These are phyloP conservation scores for Aplysina aerophoba DNA, from an alignment of 37 sponge, comb jelly and placozoan species.

Conservation along the genomic window DNA sequence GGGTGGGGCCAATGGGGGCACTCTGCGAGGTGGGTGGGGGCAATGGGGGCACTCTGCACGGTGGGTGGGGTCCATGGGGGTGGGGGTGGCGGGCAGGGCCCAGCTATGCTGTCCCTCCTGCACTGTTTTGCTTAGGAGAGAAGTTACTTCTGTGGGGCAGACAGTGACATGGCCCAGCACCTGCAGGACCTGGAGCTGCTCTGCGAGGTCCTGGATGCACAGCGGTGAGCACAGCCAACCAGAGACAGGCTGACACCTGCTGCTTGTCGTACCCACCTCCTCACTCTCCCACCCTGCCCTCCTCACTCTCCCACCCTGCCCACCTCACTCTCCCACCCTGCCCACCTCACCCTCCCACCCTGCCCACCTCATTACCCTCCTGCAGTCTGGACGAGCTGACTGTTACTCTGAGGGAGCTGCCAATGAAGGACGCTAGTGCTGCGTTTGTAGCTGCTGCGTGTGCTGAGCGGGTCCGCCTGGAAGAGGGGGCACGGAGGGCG, in stretches of 20 bases:
- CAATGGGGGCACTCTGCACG: slow-evolving; percentile 65
- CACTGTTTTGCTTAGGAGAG: slow-evolving; percentile 29
- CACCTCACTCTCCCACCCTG: too few relatives aligned
- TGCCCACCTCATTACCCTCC: background rate
- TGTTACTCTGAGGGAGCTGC: background rate
- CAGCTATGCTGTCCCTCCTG: background rate
- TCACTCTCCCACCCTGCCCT: too few relatives aligned
- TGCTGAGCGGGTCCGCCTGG: background rate
- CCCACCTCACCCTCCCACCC: background rate
- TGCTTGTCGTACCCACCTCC: background rate
- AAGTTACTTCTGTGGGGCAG: slow-evolving; percentile 68
- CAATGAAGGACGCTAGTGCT: background rate
- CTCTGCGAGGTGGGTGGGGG: too few relatives aligned
- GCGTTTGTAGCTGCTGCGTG: background rate
- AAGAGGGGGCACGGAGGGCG: background rate
- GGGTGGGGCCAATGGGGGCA: background rate
- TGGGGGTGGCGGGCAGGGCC: background rate
- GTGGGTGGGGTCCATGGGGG: slow-evolving; percentile 46
- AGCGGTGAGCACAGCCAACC: slow-evolving; percentile 3
- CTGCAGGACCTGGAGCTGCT: slow-evolving; percentile 78
- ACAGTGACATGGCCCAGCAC: slow-evolving; percentile 41
- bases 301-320: too few relatives aligned
- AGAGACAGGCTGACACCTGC: background rate
- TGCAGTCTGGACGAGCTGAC: slow-evolving; percentile 7
- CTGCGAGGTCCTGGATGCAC: slow-evolving; percentile 53